phyloP scores from a whole-genome alignment of 2,888 invertebrate genomes.

The Ormia ochracea region DNA sequence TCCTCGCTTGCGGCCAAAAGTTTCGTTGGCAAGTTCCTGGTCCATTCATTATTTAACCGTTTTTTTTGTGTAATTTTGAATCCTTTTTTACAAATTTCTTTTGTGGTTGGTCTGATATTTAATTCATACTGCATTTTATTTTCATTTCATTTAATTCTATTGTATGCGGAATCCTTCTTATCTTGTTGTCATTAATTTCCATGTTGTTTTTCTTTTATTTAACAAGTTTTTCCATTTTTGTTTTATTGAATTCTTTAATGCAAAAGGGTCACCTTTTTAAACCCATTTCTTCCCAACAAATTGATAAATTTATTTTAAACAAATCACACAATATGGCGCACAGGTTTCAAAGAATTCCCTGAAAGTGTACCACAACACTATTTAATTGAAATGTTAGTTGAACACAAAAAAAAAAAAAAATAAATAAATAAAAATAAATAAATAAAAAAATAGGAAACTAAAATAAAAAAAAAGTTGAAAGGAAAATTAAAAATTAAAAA shows the following conservation, averaged over 20 bases:
- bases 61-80: not conserved
- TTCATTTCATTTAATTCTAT: constrained; percentile 31
- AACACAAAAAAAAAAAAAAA: not conserved
- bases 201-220: constrained; percentile 30
- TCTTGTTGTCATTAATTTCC: constrained; percentile 1
- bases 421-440: no score
- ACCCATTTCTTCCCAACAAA: not conserved
- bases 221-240: constrained; percentile 57
- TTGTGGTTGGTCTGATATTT: constrained; percentile 47
- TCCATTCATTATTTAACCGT: not conserved
- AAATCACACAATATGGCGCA: constrained; percentile 34
- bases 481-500: not conserved
- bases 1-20: no score
- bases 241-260: constrained; percentile 55
- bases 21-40: no score
- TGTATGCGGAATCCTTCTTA: constrained; percentile 18
- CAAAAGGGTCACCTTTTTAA: constrained; percentile 16
- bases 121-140: constrained; percentile 57
- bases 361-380: constrained; percentile 17
- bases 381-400: constrained; percentile 55
- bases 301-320: constrained; percentile 50
- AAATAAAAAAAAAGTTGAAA: not conserved
- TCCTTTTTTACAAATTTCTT: constrained; percentile 15
- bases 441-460: no score
- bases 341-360: constrained; percentile 29